Percentiles rank a stretch among this genome's conserved stretches.
Evolutionary conservation across 2,888 invertebrate genomes (phyloP).

Genomic region (Drosophila prolongata): DNA sequence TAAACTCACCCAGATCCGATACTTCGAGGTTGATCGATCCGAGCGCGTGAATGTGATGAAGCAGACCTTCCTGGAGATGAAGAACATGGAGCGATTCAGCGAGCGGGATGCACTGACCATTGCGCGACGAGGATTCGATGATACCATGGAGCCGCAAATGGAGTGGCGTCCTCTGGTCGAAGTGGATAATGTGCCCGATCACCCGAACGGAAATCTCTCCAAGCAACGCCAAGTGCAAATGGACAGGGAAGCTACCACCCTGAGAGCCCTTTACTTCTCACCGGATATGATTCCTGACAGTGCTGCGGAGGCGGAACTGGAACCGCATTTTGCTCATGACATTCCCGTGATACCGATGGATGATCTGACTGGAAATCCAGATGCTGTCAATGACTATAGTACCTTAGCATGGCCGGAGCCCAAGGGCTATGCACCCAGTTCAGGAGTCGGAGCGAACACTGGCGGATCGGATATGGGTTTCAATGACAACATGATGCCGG

Average conservation of each 20-base stretch:
- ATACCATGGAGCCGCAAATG: slow-evolving; percentile 92
- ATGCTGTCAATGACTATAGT: slow-evolving; percentile 91
- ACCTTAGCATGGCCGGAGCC: slow-evolving; percentile 94
- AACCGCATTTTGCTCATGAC: slow-evolving; percentile 90
- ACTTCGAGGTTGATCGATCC: slow-evolving; percentile 97
- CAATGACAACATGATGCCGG: slow-evolving; percentile 40
- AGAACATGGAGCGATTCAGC: slow-evolving; percentile 93
- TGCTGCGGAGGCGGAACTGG: slow-evolving; percentile 93
- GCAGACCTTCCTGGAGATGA: slow-evolving; percentile 94
- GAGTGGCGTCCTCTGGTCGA: slow-evolving; percentile 90
- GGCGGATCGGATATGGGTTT: slow-evolving; percentile 51
- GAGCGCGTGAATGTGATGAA: slow-evolving; percentile 98
- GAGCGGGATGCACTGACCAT: slow-evolving; percentile 94
- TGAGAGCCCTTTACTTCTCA: slow-evolving; percentile 93
- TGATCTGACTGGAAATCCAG: slow-evolving; percentile 93
- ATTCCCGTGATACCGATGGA: slow-evolving; percentile 94
- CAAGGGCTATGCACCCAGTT: slow-evolving; percentile 85
- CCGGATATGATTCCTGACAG: slow-evolving; percentile 94
- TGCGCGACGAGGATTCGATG: slow-evolving; percentile 91
- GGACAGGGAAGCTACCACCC: slow-evolving; percentile 92
- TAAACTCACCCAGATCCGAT: slow-evolving; percentile 92
- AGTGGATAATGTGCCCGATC: slow-evolving; percentile 88
- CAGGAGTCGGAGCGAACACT: slow-evolving; percentile 6
- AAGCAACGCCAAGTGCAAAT: slow-evolving; percentile 94
- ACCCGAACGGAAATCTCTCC: slow-evolving; percentile 91